These are phyloP conservation scores for Parasteatoda lunata DNA, from an alignment of 2,888 invertebrate genomes.

Conservation along the genomic window DNA sequence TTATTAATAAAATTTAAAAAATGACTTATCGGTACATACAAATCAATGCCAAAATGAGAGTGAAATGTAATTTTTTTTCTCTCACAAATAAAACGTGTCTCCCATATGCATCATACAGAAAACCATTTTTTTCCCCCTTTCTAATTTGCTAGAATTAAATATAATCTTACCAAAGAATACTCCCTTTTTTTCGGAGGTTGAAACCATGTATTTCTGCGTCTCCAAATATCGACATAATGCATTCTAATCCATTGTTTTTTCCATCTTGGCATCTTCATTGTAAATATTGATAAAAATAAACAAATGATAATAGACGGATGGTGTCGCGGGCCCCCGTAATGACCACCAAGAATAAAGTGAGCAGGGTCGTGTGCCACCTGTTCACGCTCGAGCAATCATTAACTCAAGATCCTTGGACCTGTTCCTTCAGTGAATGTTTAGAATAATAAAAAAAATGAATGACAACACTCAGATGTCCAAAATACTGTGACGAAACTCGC, in stretches of 20 bases:
- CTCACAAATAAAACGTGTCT: too few relatives aligned
- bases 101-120: too few relatives aligned
- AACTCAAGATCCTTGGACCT: slow-evolving; percentile 8
- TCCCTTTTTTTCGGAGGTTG: slow-evolving; percentile 8
- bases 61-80: too few relatives aligned
- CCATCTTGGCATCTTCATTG: slow-evolving; percentile 39
- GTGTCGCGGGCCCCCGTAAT: background rate
- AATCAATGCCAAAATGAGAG: too few relatives aligned
- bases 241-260: slow-evolving; percentile 46
- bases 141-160: too few relatives aligned
- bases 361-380: background rate
- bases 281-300: background rate
- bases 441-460: slow-evolving; percentile 2
- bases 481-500: slow-evolving; percentile 22
- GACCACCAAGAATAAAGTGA: background rate
- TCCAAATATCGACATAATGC: slow-evolving; percentile 49
- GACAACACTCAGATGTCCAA: slow-evolving; percentile 2
- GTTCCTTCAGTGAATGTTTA: background rate
- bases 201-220: slow-evolving; percentile 24
- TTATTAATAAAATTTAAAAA: too few relatives aligned
- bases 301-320: too few relatives aligned
- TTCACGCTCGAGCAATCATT: slow-evolving; percentile 15
- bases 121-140: too few relatives aligned
- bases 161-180: background rate
- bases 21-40: too few relatives aligned